Evolutionary conservation across 2,888 invertebrate genomes (phyloP), one percentile per base, ranked within the genome.

Genomic region (Azorinus chamasolen): DNA sequence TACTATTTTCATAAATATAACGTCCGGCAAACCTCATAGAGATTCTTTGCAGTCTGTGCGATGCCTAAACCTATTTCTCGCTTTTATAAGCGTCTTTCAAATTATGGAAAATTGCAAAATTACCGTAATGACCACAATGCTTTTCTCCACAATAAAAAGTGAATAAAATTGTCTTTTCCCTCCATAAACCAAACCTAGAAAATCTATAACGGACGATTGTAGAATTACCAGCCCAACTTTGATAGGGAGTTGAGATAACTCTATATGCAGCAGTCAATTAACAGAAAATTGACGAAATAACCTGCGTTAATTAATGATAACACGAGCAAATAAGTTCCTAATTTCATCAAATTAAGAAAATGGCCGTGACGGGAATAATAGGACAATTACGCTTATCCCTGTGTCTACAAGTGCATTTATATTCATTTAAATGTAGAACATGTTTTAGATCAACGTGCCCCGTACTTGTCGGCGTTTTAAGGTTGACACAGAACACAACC

Each of bases 41-140:
- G 6, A 4, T 45, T 45, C 14, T 45, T 3, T 45, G 45, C 14
- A 45, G 45, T 45, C 45, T 45, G 45, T 45, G 20, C n/a, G 4
- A 14, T 20, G 4, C n/a, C n/a, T 20, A 45, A 45, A 45, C 4
- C 45, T 45, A 16, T 45, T 50, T 55, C 64, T 45, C 37, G 64
- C 50, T 59, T 73, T 66, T 73, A 66, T 66, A 61, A 66, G 61
- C 45, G 65, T 55, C 39, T 68, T 62, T 61, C 62, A 79, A 79
- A 79, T 79, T 74, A 66, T 65, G 66, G 73, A 74, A 74, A 74
- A 74, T 79, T 79, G 66, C 66, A 66, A 74, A 70, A 70, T 79
- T 74, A 66, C 70, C 45, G 50, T 72, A 72, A 77, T 68, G 77
- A 76, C 66, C 62, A 68, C 39, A 64, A 32, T 55, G 54, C 57